Percentiles rank a stretch among this genome's conserved stretches.
Conservation (phyloP, 37 sponge, comb jelly and placozoan genomes). For the Chondrosia reniformis region DNA sequence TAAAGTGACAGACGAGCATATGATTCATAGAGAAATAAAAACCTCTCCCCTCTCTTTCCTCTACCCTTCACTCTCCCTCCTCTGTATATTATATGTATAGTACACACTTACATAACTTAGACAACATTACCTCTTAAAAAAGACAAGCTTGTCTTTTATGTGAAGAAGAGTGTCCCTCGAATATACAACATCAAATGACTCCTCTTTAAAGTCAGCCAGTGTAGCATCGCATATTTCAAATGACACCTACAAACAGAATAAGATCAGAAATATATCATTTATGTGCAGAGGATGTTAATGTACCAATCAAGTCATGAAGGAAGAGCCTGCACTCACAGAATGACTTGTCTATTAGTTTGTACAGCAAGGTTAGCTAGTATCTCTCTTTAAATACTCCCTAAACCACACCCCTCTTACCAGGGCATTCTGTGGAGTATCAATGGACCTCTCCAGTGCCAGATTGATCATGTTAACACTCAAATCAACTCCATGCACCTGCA, state of each 20-base stretch:
- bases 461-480: slow-evolving; percentile 32
- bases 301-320: too few relatives aligned
- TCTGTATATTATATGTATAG: neutral
- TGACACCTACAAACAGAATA: slow-evolving; percentile 14
- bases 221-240: slow-evolving; percentile 41
- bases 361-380: too few relatives aligned
- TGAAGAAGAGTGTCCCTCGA: slow-evolving; percentile 43
- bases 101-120: neutral
- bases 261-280: neutral
- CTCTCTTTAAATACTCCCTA: too few relatives aligned
- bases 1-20: neutral
- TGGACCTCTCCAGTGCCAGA: slow-evolving; percentile 26
- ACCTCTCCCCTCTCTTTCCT: too few relatives aligned
- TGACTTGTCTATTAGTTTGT: too few relatives aligned
- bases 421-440: neutral
- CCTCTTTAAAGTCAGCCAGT: neutral
- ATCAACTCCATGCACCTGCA: slow-evolving; percentile 25
- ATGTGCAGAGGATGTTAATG: neutral
- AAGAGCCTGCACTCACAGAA: too few relatives aligned
- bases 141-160: slow-evolving; percentile 15
- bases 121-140: slow-evolving; percentile 16
- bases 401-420: neutral
- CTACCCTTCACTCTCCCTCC: too few relatives aligned
- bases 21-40: too few relatives aligned
- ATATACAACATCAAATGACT: slow-evolving; percentile 54